These are phyloP conservation scores for Tinea trinotella DNA, from an alignment of 2,888 invertebrate species.

Conservation along the genomic window DNA sequence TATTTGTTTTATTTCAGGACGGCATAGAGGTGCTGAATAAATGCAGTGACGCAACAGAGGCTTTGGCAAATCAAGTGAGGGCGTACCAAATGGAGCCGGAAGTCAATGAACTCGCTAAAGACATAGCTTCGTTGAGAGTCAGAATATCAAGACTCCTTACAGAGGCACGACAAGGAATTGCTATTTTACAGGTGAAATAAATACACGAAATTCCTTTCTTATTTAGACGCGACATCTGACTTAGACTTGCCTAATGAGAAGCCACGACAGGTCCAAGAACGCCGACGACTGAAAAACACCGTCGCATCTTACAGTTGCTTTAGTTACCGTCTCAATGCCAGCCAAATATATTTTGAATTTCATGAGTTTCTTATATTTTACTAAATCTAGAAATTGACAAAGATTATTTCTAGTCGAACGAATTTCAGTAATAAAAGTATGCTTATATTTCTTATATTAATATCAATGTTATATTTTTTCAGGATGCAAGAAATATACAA, in stretches of 20 bases:
- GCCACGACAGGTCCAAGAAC: too few species aligned
- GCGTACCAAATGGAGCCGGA: constrained; percentile 77
- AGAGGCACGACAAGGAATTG: constrained; percentile 79
- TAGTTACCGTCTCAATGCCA: too few species aligned
- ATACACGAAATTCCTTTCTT: neutral
- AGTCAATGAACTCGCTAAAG: constrained; percentile 68
- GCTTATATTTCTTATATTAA: too few species aligned
- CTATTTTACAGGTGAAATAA: constrained; percentile 55
- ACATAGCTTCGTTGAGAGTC: constrained; percentile 73
- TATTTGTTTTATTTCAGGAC: constrained; percentile 68
- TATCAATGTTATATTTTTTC: constrained; percentile 30
- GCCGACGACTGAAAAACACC: too few species aligned
- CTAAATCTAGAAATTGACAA: neutral
- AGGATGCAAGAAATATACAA: constrained; percentile 59
- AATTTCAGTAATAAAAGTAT: too few species aligned
- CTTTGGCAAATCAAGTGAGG: constrained; percentile 75
- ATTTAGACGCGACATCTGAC: too few species aligned
- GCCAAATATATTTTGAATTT: neutral
- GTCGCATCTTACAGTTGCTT: too few species aligned
- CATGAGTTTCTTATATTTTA: neutral
- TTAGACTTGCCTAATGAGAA: too few species aligned
- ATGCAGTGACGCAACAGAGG: constrained; percentile 77
- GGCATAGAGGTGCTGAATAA: constrained; percentile 78
- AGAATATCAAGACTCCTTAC: constrained; percentile 76
- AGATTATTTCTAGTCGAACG: too few species aligned